Evolutionary conservation across 2,113 vertebrate genomes (phyloP).

Genomic region (Aviceda subcristata): DNA sequence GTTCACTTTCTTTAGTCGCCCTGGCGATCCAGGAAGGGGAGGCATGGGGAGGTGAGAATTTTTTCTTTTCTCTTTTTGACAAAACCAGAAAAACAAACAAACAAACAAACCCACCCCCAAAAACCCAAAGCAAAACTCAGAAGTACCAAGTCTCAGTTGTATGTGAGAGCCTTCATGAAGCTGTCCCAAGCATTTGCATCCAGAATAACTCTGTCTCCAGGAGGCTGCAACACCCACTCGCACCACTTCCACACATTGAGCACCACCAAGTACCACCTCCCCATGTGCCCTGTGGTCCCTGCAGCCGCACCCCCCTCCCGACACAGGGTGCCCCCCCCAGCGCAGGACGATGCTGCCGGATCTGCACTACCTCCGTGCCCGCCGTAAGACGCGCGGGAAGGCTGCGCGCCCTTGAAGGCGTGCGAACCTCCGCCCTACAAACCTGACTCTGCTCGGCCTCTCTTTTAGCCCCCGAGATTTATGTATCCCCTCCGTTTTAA

Average conservation of each 20-base stretch:
- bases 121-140: background rate
- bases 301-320: rapidly evolving
- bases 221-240: background rate
- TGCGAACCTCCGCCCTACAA: background rate
- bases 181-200: background rate
- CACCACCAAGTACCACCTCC: background rate
- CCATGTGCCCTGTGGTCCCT: background rate
- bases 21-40: background rate
- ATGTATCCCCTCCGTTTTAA: background rate
- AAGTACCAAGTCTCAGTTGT: background rate
- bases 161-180: background rate
- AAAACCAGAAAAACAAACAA: conserved; percentile 9
- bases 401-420: background rate
- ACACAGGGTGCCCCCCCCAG: background rate
- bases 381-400: background rate
- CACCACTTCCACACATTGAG: background rate
- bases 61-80: background rate
- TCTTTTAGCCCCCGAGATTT: conserved; percentile 1
- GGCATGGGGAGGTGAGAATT: background rate
- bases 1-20: background rate
- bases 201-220: background rate
- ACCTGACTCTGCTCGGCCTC: background rate
- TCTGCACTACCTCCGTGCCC: background rate
- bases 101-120: too few species aligned
- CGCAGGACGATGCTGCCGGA: background rate